Evolutionary conservation across 2,113 vertebrate species (phyloP).

Genomic region (Bambusicola thoracicus): DNA sequence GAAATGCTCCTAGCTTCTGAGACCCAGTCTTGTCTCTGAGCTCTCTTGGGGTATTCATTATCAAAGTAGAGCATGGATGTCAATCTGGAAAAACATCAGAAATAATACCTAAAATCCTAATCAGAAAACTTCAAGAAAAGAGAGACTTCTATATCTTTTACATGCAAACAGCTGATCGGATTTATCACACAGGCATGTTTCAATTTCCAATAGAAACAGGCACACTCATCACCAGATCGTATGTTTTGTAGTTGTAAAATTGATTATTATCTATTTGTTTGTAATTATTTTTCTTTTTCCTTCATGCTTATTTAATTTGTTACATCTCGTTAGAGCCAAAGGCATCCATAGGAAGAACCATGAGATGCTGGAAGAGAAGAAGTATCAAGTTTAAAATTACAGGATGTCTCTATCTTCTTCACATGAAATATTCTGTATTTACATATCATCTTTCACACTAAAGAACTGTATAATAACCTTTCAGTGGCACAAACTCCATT

Average conservation of each 20-base stretch:
- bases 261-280: not conserved
- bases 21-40: slow-evolving; percentile 77
- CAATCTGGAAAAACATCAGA: slow-evolving; percentile 61
- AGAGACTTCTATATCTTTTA: slow-evolving; percentile 15
- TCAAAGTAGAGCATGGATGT: slow-evolving; percentile 70
- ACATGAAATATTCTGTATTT: not conserved
- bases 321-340: slow-evolving; percentile 9
- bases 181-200: not conserved
- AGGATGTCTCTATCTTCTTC: slow-evolving; percentile 28
- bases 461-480: not conserved
- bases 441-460: not conserved
- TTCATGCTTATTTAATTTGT: slow-evolving; percentile 19
- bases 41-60: slow-evolving; percentile 81
- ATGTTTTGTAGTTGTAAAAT: not conserved
- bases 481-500: not conserved
- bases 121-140: slow-evolving; percentile 68
- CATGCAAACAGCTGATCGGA: slow-evolving; percentile 38
- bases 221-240: not conserved
- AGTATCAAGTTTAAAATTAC: slow-evolving; percentile 36
- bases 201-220: slow-evolving; percentile 24
- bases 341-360: not conserved
- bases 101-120: slow-evolving; percentile 63
- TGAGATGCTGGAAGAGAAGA: slow-evolving; percentile 6
- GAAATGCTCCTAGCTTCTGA: slow-evolving; percentile 80
- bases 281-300: not conserved